Base-by-base conservation (phyloP, 2,113 vertebrate species). In the Sylvilagus bachmani region DNA sequence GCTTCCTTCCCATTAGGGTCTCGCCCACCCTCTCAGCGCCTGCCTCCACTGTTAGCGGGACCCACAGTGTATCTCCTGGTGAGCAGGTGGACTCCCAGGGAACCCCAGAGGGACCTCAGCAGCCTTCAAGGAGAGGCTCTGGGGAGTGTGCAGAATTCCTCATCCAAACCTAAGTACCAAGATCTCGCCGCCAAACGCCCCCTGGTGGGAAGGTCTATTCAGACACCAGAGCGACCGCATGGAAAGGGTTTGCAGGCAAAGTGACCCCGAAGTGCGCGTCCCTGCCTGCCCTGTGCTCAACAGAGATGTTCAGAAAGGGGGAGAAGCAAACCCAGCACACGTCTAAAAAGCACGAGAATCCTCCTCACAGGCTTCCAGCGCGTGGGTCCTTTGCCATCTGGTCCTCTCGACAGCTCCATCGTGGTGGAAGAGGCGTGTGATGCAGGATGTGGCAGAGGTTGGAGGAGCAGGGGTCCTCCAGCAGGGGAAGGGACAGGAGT, bases 1-100 rank as follows among this genome's bases (percentile, higher is more conserved):
- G 86, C 74, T 89, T 51, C 95, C 74, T 89, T 51, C 95, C 96
- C 71, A 53, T 80, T 70, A 95, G 73, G 78, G 90, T 67, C 95
- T 92, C 73, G 88, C 85, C 81, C 94, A 86, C 44, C 86, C 79
- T 88, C 70, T 71, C 80, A 31, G 79, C 71, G 21, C 74, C 86
- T 91, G n/a, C 17, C 31, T 7, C 1, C 17, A n/a, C 81, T 69
- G 75, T 94, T 91, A 87, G 83, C 75, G 6, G 75, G 55, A 73
- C 93, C 94, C 83, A 94, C 89, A 90, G 87, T 87, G 91, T 91
- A 66, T 79, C 38, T 81, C 62, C 89, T 2, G 36, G 73, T n/a
- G 67, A 11, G 36, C 9, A 21, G 29, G 12, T 19, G 44, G 74
- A 25, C 29, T 85, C 70, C 58, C 49, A 12, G 3, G 4, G 0